These are phyloP conservation scores for Acronicta aceris DNA, from an alignment of 2,888 invertebrate species.

Conservation along the genomic window DNA sequence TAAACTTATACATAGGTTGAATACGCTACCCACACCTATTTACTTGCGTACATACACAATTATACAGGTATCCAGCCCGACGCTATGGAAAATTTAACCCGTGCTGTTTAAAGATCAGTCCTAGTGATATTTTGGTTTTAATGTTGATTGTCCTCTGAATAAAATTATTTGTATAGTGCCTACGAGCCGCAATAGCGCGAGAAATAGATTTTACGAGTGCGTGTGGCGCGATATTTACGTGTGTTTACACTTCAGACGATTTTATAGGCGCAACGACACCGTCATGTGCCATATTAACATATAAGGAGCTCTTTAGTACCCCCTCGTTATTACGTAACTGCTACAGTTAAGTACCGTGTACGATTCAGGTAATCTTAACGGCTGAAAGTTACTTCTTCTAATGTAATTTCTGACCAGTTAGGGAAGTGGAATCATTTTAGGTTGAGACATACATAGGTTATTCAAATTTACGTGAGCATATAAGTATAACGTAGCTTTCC, in stretches of 20 bases:
- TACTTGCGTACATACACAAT: constrained; percentile 14
- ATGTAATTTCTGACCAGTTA: constrained; percentile 35
- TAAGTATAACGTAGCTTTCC: too few species aligned
- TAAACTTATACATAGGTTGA: constrained; percentile 30
- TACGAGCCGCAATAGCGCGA: constrained; percentile 77
- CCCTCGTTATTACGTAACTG: constrained; percentile 55
- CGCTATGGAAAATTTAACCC: constrained; percentile 38
- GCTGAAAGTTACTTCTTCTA: constrained; percentile 37
- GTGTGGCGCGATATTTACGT: constrained; percentile 86
- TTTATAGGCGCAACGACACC: constrained; percentile 89
- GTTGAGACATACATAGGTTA: background rate
- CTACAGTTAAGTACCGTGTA: constrained; percentile 37
- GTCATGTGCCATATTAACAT: constrained; percentile 75
- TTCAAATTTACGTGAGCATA: background rate
- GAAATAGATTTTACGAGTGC: constrained; percentile 88
- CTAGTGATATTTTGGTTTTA: constrained; percentile 57
- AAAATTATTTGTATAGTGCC: constrained; percentile 73
- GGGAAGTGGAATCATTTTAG: constrained; percentile 3
- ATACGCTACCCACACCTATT: constrained; percentile 23
- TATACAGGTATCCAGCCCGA: constrained; percentile 12
- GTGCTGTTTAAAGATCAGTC: constrained; percentile 42
- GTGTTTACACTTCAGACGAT: constrained; percentile 86
- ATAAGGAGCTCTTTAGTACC: constrained; percentile 73
- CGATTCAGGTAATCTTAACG: constrained; percentile 47
- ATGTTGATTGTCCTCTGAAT: constrained; percentile 71